A percentile compares a stretch with the other conserved stretches of the same genome.
phyloP scores from a whole-genome alignment of 2,113 vertebrate species.

The Aepyceros melampus region DNA sequence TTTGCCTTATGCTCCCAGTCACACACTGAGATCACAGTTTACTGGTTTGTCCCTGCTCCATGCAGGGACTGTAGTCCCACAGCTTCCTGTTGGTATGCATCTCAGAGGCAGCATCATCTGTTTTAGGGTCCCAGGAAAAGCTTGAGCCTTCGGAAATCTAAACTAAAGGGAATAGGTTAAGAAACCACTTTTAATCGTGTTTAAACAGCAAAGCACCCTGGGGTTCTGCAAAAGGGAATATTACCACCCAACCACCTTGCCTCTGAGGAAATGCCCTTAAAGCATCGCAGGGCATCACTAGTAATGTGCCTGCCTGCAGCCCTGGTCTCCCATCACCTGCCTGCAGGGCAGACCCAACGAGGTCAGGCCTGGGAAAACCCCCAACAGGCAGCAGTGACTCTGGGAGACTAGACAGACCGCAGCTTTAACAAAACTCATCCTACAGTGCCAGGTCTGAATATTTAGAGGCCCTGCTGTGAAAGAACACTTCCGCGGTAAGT shows the following conservation, averaged over 20 bases:
- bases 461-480: neutral
- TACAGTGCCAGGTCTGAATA: neutral
- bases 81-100: neutral
- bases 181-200: constrained; percentile 29
- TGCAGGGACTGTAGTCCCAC: neutral
- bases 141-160: constrained; percentile 41
- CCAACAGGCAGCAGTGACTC: neutral
- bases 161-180: constrained; percentile 27
- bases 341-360: neutral
- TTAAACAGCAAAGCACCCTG: constrained; percentile 48
- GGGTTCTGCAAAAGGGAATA: constrained; percentile 26
- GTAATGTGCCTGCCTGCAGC: neutral
- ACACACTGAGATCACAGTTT: constrained; percentile 41
- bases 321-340: neutral
- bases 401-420: neutral
- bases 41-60: constrained; percentile 25
- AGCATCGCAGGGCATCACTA: neutral
- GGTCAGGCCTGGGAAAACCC: neutral
- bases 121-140: neutral
- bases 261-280: constrained; percentile 28
- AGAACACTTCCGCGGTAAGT: neutral
- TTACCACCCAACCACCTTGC: constrained; percentile 1
- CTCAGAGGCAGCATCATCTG: neutral
- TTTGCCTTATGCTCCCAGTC: constrained; percentile 57
- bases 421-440: neutral